These are phyloP conservation scores for Vidua macroura DNA, from an alignment of 2,113 vertebrate species.

Conservation along the genomic window DNA sequence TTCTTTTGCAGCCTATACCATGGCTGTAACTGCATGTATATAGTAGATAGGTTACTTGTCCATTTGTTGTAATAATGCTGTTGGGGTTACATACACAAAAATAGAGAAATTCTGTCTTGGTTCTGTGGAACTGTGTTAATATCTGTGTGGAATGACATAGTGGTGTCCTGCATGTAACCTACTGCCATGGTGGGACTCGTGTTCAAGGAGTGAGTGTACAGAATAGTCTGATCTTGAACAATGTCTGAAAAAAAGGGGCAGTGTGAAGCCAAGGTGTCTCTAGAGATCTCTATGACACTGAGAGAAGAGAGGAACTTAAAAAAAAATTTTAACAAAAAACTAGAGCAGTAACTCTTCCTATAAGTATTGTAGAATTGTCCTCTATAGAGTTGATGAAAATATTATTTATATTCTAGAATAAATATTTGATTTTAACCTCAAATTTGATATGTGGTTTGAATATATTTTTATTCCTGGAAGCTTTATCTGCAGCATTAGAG, in stretches of 20 bases:
- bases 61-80: not conserved
- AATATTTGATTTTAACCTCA: not conserved
- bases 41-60: not conserved
- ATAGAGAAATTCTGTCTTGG: not conserved
- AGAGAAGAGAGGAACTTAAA: not conserved
- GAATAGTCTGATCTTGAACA: not conserved
- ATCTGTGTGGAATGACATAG: not conserved
- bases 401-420: not conserved
- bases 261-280: not conserved
- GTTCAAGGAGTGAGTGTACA: not conserved
- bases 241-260: not conserved
- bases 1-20: not conserved
- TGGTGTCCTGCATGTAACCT: not conserved
- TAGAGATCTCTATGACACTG: not conserved
- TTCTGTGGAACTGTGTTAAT: not conserved
- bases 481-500: not conserved
- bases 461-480: not conserved
- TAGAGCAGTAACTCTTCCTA: not conserved
- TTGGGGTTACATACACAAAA: not conserved
- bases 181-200: rapidly evolving
- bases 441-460: not conserved
- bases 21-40: not conserved
- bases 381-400: not conserved
- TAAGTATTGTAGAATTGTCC: not conserved
- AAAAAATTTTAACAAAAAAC: not conserved